phyloP scores from a whole-genome alignment of 2,797 vertebrate genomes.

The Heterohyrax brucei region DNA sequence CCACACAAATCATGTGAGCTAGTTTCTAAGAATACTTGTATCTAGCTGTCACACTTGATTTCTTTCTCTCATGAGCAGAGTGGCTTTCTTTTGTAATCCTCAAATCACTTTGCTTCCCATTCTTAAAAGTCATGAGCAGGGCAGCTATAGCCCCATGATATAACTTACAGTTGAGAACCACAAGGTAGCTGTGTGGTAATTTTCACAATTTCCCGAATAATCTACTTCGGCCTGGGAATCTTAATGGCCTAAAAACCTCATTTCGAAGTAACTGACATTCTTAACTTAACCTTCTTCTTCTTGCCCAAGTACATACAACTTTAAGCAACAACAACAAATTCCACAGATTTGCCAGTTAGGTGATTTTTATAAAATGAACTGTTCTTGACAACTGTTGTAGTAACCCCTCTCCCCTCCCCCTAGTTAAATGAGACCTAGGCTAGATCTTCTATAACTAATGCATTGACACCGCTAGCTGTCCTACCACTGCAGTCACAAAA shows the following conservation, averaged over 20 bases:
- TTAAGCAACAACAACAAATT: constrained; percentile 46
- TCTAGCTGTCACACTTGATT: constrained; percentile 78
- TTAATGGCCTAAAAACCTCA: constrained; percentile 55
- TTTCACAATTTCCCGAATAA: neutral
- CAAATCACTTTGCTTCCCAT: constrained; percentile 80
- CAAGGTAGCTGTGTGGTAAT: neutral
- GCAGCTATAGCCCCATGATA: neutral
- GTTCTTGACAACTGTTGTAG: neutral
- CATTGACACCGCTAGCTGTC: neutral
- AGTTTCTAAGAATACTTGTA: constrained; percentile 80
- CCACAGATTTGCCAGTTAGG: neutral
- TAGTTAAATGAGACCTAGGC: neutral
- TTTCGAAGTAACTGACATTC: constrained; percentile 13
- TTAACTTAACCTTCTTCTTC: constrained; percentile 35
- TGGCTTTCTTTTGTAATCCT: constrained; percentile 80
- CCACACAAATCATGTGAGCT: constrained; percentile 77
- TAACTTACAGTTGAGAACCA: constrained; percentile 46
- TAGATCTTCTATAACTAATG: neutral
- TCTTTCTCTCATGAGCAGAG: constrained; percentile 72
- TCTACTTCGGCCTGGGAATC: constrained; percentile 16
- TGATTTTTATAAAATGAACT: constrained; percentile 36
- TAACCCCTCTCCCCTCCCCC: neutral
- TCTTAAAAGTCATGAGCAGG: constrained; percentile 67
- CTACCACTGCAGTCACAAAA: neutral
- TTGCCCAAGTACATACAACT: neutral